Evolutionary conservation across 2,888 invertebrate genomes (phyloP), one percentile per base, ranked within the genome.

Genomic region (Apamea epomidion): DNA sequence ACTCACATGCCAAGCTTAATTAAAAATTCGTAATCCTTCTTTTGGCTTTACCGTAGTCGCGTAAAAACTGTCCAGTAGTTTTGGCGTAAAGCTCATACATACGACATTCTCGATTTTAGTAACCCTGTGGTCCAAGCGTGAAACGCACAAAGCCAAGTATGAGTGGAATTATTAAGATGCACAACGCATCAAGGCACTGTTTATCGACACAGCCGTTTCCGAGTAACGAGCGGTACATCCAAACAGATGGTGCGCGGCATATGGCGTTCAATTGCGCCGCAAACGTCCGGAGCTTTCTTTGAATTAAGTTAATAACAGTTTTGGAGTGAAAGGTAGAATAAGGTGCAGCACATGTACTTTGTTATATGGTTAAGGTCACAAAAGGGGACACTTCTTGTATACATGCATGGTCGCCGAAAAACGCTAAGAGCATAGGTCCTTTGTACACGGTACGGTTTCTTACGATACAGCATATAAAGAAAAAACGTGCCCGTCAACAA

Each of bases 271-370:
- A 81, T 84, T 76, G 84, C 72, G 45, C 76, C 80, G 80, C 80
- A 78, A 70, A 76, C 84, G 76, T 90, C 89, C 90, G 85, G 82
- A 88, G 73, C 78, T 84, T 85, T 81, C 78, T 83, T 82, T 85
- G 42, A 78, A 60, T 67, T 32, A 25, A 37, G 16, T 73, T 67
- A 76, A 72, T 65, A 54, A 37, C 42, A 65, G 48, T 70, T 72
- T 82, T 62, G 29, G 18, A 73, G 65, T 67, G 29, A 74, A 79
- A 68, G 32, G 37, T 25, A 18, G 2, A 6, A n/a, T 21, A 48
- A 7, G 12, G 5, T 10, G 12, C 8, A 72, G 60, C 54, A 67
- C 37, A 54, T 85, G 45, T 48, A 62, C 32, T 58, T 69, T 18
- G 6, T 6, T 14, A 45, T 8, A 45, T 62, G n/a, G 16, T 18